These are phyloP conservation scores for Bos taurus DNA, from an alignment of 2,113 vertebrate genomes.

Conservation along the genomic window ARS-UCD2.0 NC_037335.1:88183001-88183500, in stretches of 20 bases:
- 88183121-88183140: neutral
- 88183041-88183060: neutral
- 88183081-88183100: neutral
- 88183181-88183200: neutral
- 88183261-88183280: neutral
- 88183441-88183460: neutral
- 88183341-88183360: neutral
- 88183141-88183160: neutral
- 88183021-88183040: neutral
- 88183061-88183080: neutral
- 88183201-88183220: neutral
- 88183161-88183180: neutral
- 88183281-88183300: neutral
- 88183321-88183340: neutral
- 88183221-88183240: neutral
- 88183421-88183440: neutral
- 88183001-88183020: neutral
- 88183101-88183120: neutral
- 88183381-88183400: neutral
- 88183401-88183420: neutral
- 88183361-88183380: neutral
- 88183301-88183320: neutral
- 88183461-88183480: neutral
- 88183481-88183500: neutral
- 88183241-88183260: neutral